Conservation (phyloP, 2,797 vertebrate genomes). For the Denticeps clupeoides region DNA sequence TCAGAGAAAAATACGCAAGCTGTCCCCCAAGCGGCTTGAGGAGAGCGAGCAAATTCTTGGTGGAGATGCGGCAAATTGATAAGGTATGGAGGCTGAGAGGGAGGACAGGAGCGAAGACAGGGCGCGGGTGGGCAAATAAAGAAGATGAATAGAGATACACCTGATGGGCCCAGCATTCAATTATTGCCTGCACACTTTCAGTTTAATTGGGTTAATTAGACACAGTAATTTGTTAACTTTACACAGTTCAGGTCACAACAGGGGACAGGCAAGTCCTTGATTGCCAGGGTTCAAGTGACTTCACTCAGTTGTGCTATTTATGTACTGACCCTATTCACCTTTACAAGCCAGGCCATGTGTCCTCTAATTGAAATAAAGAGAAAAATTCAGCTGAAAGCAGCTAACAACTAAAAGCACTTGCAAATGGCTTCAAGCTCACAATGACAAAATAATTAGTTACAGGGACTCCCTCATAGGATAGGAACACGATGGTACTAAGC, state of each 20-base stretch:
- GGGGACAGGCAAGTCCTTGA: conserved; percentile 10
- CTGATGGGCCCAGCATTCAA: conserved; percentile 34
- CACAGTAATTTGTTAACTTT: conserved; percentile 38
- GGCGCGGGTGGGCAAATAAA: background rate
- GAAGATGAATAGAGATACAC: conserved; percentile 30
- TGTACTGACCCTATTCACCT: too few species aligned
- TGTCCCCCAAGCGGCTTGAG: conserved; percentile 18
- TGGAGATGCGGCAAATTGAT: conserved; percentile 16
- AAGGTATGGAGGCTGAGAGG: conserved; percentile 18
- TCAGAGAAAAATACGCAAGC: conserved; percentile 17
- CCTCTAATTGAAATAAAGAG: too few species aligned
- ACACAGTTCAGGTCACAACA: conserved; percentile 17
- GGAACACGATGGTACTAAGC: too few species aligned
- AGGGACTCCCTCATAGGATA: too few species aligned
- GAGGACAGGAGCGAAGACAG: conserved; percentile 4
- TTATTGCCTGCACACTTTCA: conserved; percentile 28
- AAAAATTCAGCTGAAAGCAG: too few species aligned
- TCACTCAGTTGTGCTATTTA: too few species aligned
- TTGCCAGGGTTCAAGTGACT: too few species aligned
- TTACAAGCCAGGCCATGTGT: too few species aligned
- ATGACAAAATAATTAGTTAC: too few species aligned
- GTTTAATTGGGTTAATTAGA: conserved; percentile 42
- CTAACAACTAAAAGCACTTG: too few species aligned
- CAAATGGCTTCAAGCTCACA: too few species aligned
- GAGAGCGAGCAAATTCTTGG: conserved; percentile 11